Evolutionary conservation across 2,888 invertebrate species (phyloP).

Genomic region (Athetis lepigone): DNA sequence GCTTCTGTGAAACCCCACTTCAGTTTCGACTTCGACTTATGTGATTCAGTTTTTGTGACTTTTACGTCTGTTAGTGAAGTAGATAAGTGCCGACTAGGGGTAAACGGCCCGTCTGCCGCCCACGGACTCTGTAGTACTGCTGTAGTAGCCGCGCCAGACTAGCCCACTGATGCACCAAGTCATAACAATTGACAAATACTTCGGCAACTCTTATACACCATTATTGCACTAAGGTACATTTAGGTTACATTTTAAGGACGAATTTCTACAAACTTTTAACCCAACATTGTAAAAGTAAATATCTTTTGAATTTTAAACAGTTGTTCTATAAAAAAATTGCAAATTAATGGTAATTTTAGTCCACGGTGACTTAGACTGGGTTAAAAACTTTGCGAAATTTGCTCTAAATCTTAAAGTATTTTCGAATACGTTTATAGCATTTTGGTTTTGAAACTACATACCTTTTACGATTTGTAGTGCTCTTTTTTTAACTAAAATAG

Average conservation of each 20-base stretch:
- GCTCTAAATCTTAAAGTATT: background rate
- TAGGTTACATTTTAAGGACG: constrained; percentile 8
- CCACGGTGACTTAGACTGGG: background rate
- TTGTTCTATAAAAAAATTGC: background rate
- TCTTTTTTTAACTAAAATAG: constrained; percentile 11
- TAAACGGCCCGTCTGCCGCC: constrained; percentile 82
- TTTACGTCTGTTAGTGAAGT: constrained; percentile 72
- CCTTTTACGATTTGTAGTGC: constrained; percentile 1
- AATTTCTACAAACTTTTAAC: background rate
- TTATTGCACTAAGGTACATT: constrained; percentile 55
- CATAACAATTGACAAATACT: constrained; percentile 54
- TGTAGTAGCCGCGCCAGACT: constrained; percentile 78
- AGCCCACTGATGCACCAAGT: constrained; percentile 75
- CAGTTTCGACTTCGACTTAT: constrained; percentile 62
- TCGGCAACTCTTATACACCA: constrained; percentile 33
- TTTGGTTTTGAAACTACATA: background rate
- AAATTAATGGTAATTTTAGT: background rate
- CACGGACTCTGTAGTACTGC: constrained; percentile 83
- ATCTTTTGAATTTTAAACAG: background rate
- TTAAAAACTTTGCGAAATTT: background rate
- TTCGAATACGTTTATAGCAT: background rate
- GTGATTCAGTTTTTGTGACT: constrained; percentile 69
- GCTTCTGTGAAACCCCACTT: constrained; percentile 59
- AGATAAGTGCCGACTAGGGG: constrained; percentile 72
- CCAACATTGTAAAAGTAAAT: background rate